Evolutionary conservation across 30 jellyfish, hydroid and myxozoan species (phyloP).

Genomic region (Phacellophora camtschatica): DNA sequence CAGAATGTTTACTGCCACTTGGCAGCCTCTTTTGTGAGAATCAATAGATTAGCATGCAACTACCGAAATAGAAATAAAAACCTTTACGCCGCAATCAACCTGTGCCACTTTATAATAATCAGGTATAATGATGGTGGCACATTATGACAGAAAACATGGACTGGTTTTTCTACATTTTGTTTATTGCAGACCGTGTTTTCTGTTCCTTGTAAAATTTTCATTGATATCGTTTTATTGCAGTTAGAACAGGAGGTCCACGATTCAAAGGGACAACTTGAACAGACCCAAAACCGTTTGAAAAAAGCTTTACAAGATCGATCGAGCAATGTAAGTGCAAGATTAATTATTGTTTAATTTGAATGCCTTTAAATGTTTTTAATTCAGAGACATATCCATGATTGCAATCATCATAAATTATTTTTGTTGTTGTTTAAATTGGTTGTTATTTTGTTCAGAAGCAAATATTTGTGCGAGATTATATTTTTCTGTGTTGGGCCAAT

Average conservation of each 20-base stretch:
- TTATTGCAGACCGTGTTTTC: not conserved
- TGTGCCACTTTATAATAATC: no score
- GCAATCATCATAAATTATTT: no score
- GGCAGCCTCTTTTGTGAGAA: no score
- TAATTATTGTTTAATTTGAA: not conserved
- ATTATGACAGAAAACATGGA: no score
- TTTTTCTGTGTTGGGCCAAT: no score
- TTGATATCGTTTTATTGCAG: not conserved
- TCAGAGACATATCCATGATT: no score
- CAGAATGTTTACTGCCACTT: not conserved
- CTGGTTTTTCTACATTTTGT: not conserved
- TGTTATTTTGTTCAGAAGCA: no score
- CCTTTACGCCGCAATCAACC: not conserved
- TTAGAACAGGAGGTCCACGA: constrained; percentile 47
- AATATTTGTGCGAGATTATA: no score
- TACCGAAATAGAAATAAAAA: not conserved
- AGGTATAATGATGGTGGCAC: no score
- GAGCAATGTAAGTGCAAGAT: not conserved
- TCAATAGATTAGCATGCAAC: not conserved
- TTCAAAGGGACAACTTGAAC: constrained; percentile 1
- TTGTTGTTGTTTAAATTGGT: no score
- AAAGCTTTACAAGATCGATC: constrained; percentile 45
- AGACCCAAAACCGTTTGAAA: constrained; percentile 32
- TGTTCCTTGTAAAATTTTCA: not conserved
- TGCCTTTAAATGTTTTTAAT: no score